Evolutionary conservation across 2,797 vertebrate species (phyloP).

Genomic region (Oceanodroma leucorhoa): DNA sequence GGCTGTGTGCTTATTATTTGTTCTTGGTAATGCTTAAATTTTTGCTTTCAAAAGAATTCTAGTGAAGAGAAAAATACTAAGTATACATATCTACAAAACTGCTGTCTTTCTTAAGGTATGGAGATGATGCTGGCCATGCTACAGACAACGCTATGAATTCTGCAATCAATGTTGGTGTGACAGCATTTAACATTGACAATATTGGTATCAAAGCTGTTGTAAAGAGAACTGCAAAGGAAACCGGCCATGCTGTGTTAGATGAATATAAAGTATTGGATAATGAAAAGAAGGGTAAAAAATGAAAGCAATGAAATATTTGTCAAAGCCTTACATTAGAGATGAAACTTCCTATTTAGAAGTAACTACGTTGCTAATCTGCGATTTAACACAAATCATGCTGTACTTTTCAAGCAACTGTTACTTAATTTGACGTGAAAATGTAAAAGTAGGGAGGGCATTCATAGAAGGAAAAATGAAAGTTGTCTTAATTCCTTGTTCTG

Average conservation of each 20-base stretch:
- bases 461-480: not conserved
- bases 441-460: not conserved
- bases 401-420: slow-evolving; percentile 47
- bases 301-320: not conserved
- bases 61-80: not conserved
- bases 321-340: slow-evolving; percentile 58
- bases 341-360: slow-evolving; percentile 26
- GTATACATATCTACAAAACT: not conserved
- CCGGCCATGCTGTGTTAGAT: slow-evolving; percentile 87
- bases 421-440: not conserved
- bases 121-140: slow-evolving; percentile 89
- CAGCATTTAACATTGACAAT: slow-evolving; percentile 95
- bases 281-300: slow-evolving; percentile 58
- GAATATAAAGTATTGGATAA: slow-evolving; percentile 87
- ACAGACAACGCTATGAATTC: slow-evolving; percentile 92
- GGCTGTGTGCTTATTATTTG: not conserved
- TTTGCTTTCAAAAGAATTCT: not conserved
- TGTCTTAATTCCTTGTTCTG: slow-evolving; percentile 2
- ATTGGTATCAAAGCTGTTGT: slow-evolving; percentile 94
- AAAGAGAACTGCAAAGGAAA: slow-evolving; percentile 92
- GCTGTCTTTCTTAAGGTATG: slow-evolving; percentile 82
- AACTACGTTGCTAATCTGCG: not conserved
- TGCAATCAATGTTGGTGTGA: slow-evolving; percentile 91
- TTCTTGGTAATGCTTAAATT: not conserved
- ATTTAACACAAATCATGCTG: slow-evolving; percentile 4